Evolutionary conservation across 1,140 invertebrate species (phyloP).

Genomic region (Orchesella cincta): DNA sequence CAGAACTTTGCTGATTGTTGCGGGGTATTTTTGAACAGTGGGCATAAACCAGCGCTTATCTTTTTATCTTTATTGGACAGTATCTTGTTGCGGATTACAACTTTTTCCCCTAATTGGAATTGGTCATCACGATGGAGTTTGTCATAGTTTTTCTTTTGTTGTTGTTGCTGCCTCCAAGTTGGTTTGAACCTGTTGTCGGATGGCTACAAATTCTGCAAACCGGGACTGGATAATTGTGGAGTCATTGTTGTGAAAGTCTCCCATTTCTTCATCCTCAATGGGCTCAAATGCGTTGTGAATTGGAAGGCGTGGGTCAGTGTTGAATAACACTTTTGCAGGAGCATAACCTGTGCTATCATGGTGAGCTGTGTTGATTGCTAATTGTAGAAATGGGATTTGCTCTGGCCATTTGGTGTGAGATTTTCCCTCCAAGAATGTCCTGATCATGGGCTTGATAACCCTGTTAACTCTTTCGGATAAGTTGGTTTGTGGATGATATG

Average conservation of each 20-base stretch:
- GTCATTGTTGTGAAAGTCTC: slow-evolving; percentile 3
- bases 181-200: neutral
- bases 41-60: neutral
- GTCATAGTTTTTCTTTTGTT: slow-evolving; percentile 11
- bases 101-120: slow-evolving; percentile 2
- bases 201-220: neutral
- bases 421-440: slow-evolving; percentile 26
- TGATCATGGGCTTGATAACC: slow-evolving; percentile 40
- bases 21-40: neutral
- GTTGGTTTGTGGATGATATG: slow-evolving; percentile 46
- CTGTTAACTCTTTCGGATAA: slow-evolving; percentile 42
- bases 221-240: neutral
- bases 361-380: slow-evolving; percentile 25
- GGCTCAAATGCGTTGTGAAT: slow-evolving; percentile 18
- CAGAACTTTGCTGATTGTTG: neutral
- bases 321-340: slow-evolving; percentile 11
- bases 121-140: neutral
- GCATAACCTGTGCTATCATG: slow-evolving; percentile 17
- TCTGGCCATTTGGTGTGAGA: slow-evolving; percentile 31
- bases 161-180: neutral
- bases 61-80: neutral
- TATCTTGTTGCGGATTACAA: neutral
- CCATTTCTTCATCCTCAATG: neutral
- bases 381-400: neutral
- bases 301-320: neutral